Base-by-base conservation (phyloP, 2,888 invertebrate species). In the Synanthedon tipuliformis region DNA sequence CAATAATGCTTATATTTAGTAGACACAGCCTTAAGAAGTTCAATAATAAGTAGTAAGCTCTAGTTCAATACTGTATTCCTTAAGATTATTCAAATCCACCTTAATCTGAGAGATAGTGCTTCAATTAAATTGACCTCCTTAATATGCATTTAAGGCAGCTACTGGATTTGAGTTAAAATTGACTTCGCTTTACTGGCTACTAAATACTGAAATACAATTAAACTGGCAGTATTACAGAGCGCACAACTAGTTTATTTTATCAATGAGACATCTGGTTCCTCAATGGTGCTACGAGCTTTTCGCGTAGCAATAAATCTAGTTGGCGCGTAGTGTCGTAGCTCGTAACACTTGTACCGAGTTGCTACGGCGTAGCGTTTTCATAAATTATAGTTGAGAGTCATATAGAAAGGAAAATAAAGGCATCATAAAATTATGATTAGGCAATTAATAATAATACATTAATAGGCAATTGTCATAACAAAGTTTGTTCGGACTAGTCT, bases 141-240 rank as follows among this genome's bases (percentile, higher is more conserved):
- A 83, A 80, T 83, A 85, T 84, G 84, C 83, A 81, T 73, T 71
- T 73, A 64, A 75, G 79, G 78, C 78, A 78, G 75, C 74, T 78
- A 66, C 68, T 72, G 79, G 75, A 74, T 77, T 74, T 75, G 69
- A 77, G 78, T 78, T 45, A 78, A 81, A 82, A 81, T 82, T 81
- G 72, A 75, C 72, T 78, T 68, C 67, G 13, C 45, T 45, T 45
- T 45, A 45, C 45, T 45, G 45, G 15, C 12, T 45, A 45, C 45
- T 45, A 45, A n/a, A 45, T 45, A 45, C 13, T n/a, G 15, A 15
- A 15, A 45, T 45, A 45, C 45, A 45, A 45, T 45, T n/a, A 13
- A 45, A 45, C 13, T 45, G 45, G 12, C 12, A 13, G n/a, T 45
- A 45, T 49, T 49, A 49, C 12, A 16, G 49, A 15, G 49, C 16